Conservation (phyloP, 2,888 invertebrate genomes). For the Rhodophaea formosa region DNA sequence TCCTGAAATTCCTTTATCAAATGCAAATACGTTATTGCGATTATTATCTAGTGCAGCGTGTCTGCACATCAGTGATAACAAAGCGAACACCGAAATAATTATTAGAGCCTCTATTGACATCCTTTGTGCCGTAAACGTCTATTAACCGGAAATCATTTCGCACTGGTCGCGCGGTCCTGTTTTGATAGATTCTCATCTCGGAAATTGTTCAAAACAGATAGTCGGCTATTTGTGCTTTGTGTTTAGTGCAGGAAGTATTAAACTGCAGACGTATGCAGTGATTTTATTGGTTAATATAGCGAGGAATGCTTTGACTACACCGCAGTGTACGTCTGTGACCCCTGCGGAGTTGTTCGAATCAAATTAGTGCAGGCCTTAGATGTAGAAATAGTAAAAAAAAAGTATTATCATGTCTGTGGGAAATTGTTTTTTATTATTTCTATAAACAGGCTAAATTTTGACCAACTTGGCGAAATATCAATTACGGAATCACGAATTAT, state of each 20-base stretch:
- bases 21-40: not conserved
- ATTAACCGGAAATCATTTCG: conserved; percentile 55
- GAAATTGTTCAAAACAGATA: conserved; percentile 31
- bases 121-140: conserved; percentile 55
- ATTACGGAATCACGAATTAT: no score
- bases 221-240: conserved; percentile 20
- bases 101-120: conserved; percentile 40
- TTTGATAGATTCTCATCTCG: conserved; percentile 38
- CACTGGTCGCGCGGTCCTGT: conserved; percentile 34
- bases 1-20: not conserved
- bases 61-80: conserved; percentile 31
- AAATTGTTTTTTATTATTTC: no score
- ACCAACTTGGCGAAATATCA: no score
- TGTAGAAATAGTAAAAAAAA: no score
- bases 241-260: conserved; percentile 4
- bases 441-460: no score
- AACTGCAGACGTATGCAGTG: not conserved
- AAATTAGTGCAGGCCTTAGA: no score
- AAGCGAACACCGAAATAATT: conserved; percentile 40
- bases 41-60: conserved; percentile 20
- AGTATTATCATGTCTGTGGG: no score
- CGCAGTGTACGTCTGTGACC: no score
- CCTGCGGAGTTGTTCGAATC: no score
- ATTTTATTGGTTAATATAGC: not conserved
- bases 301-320: not conserved